Base-by-base conservation (phyloP, 2,797 vertebrate species). In the Fistularia commersonii region DNA sequence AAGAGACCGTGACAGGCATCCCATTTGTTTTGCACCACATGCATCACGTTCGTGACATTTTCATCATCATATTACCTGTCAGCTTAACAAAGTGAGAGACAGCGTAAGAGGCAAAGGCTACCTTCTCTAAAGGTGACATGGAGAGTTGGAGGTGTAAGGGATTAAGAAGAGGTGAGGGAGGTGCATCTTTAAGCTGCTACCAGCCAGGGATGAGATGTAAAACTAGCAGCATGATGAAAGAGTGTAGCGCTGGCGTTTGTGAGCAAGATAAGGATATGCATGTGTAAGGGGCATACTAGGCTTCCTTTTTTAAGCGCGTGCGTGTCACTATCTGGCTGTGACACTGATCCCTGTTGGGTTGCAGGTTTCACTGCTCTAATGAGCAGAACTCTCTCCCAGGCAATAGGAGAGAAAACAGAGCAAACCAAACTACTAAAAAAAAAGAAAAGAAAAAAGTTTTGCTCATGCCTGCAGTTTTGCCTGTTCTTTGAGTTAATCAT, bases 291-390 rank as follows among this genome's bases (percentile, higher is more conserved):
- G 23, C 10, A 32, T 11, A 39, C 34, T 34, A 46, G 31, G 40
- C 8, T 45, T 8, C 23, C 40, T 14, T 36, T 11, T 39, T 8
- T 38, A 31, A 45, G 39, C 49, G 10, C 45, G 8, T 63, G 69
- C 57, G 74, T 72, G 59, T 48, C 32, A 43, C 47, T 75, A 77
- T 77, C 63, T 84, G 71, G 41, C 57, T 75, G 67, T 79, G 84
- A 83, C 80, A 84, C 69, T 79, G 80, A 81, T 84, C 80, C 78
- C 78, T 76, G 76, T 72, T 66, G 76, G 80, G 64, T 66, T 77
- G 69, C 70, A 76, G 79, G 76, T 69, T 72, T 83, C 73, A 64
- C 69, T 66, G 77, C 84, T 81, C 80, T 85, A 87, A 88, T 82
- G 79, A 87, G 85, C 75, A 81, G 33, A 85, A 74, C 65, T 79